Conservation (phyloP, 2,797 vertebrate species). For the Enteromius mattozi region DNA sequence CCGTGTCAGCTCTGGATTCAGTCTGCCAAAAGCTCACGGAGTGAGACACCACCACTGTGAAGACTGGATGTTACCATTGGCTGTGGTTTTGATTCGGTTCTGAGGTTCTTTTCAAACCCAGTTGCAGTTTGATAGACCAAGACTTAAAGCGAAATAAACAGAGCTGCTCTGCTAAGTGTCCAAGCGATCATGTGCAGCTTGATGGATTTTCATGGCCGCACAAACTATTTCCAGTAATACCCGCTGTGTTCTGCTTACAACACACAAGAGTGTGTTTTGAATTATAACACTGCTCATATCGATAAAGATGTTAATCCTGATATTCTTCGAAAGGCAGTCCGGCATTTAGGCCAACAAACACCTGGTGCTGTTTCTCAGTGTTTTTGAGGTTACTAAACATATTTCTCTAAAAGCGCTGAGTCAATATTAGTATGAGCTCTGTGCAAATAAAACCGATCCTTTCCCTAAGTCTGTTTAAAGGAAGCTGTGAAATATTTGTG, state of each 20-base stretch:
- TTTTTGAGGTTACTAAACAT: constrained; percentile 25
- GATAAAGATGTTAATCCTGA: constrained; percentile 12
- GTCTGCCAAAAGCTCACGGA: constrained; percentile 33
- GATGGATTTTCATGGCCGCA: constrained; percentile 25
- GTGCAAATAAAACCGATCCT: constrained; percentile 44
- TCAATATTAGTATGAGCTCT: constrained; percentile 41
- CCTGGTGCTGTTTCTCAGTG: neutral
- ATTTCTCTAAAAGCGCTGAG: constrained; percentile 43
- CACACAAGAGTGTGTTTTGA: neutral
- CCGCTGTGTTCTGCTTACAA: constrained; percentile 11
- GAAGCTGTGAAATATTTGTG: constrained; percentile 33
- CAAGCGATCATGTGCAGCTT: constrained; percentile 33
- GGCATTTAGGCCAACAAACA: constrained; percentile 26
- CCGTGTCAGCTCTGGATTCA: constrained; percentile 11
- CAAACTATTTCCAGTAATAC: constrained; percentile 33
- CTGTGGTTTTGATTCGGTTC: constrained; percentile 14
- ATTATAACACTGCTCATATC: neutral
- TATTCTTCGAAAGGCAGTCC: constrained; percentile 11
- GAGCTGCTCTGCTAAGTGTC: constrained; percentile 39
- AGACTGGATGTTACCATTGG: constrained; percentile 48
- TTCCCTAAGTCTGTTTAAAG: constrained; percentile 41
- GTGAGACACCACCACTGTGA: constrained; percentile 33
- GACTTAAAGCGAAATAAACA: constrained; percentile 50
- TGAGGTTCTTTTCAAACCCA: constrained; percentile 45
- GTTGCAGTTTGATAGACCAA: constrained; percentile 46